These are phyloP conservation scores for Pterostichus madidus DNA, from an alignment of 2,888 invertebrate species.

Conservation along the genomic window DNA sequence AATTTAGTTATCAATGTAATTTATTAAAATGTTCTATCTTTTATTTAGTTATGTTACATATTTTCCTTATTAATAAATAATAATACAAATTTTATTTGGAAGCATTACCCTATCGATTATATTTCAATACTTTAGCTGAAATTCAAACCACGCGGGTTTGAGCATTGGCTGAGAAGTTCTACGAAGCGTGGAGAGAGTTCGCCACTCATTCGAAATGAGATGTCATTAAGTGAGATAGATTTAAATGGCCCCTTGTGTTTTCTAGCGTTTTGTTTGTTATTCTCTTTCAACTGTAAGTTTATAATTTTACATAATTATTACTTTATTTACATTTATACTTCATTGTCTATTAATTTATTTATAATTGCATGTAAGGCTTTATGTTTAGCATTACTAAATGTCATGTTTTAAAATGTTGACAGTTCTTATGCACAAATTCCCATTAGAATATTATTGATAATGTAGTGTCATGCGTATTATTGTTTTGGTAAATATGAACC, in stretches of 20 bases:
- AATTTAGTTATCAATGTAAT: not conserved
- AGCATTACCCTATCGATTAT: not conserved
- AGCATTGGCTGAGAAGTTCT: not conserved
- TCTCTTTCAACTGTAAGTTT: constrained; percentile 58
- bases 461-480: constrained; percentile 18
- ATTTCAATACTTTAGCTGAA: not conserved
- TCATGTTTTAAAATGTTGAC: constrained; percentile 14
- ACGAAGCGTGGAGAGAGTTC: constrained; percentile 8
- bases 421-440: constrained; percentile 3
- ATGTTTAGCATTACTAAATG: constrained; percentile 1
- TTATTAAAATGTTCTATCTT: not conserved
- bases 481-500: constrained; percentile 15
- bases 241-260: constrained; percentile 66
- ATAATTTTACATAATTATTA: not conserved
- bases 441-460: constrained; percentile 27
- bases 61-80: not conserved
- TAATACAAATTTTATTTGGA: not conserved
- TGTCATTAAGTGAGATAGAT: constrained; percentile 49
- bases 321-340: constrained; percentile 3
- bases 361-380: not conserved
- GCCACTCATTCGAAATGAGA: constrained; percentile 20
- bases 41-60: not conserved
- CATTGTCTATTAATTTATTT: not conserved
- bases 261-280: constrained; percentile 64
- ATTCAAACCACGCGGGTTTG: constrained; percentile 29